Base-by-base conservation (phyloP, 92 coral and sea anemone species). In the Zoanthus sociatus region DNA sequence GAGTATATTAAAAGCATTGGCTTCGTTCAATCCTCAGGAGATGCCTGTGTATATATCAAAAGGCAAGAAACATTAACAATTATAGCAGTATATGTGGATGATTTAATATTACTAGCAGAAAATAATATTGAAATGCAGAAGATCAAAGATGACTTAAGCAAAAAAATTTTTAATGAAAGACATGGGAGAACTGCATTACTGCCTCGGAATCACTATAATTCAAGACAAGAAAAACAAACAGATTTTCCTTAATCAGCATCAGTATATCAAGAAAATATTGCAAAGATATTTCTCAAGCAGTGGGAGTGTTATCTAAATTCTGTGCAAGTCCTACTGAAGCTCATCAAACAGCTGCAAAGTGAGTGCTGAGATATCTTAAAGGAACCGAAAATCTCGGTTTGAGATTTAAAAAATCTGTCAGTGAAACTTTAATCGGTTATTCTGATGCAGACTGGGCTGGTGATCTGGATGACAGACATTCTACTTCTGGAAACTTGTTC, bases 231-330 rank as follows among this genome's bases (percentile, higher is more conserved):
- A 76, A 67, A 89, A 89, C 48, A 81, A 74, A 12, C 78, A 76
- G 77, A 60, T 87, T 55, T 77, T 42, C 48, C 73, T 87, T 69
- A 56, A 63, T 66, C 76, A 66, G 68, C 70, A 48, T 51, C 90
- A 73, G 46, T 61, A 87, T 42, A 75, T 75, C 55, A 73, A 70
- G 48, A 90, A 77, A 63, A 12, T 86, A 60, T 60, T 86, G 73
- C 53, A 46, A 67, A 87, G 16, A 77, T 87, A 90, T 90, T 54
- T 81, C 92, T 42, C 86, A 86, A 33, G 87, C 90, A 78, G 87
- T 90, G 92, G 77, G 87, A 87, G 90, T 86, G 63, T 73, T 86
- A 79, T 89, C 88, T 26, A 88, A 88, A 48, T 83, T 83, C 64
- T 83, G 91, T 72, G 73, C 91, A 71, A 88, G 55, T 33, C 91